Percentiles rank a stretch among this genome's conserved stretches.
Evolutionary conservation across 2,113 vertebrate genomes (phyloP).

Genomic region (Zosterops japonicus): DNA sequence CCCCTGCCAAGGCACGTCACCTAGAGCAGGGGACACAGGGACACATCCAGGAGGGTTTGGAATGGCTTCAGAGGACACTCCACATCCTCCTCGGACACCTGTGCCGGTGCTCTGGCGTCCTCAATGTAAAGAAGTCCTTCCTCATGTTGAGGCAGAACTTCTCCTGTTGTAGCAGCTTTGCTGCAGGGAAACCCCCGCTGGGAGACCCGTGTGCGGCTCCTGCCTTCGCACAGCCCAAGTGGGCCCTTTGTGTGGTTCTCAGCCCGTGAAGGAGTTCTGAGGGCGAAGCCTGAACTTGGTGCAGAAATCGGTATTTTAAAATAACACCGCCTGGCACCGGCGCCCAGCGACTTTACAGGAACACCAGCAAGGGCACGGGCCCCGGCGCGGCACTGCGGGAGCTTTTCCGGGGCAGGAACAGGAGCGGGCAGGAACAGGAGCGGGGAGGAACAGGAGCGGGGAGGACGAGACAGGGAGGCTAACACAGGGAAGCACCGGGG

Average conservation of each 20-base stretch:
- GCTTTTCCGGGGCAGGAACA: too few species aligned
- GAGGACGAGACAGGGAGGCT: not conserved
- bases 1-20: not conserved
- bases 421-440: not conserved
- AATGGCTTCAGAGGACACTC: not conserved
- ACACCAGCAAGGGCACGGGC: accelerated
- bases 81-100: not conserved
- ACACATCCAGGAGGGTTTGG: not conserved
- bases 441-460: not conserved
- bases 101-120: not conserved
- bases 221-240: accelerated
- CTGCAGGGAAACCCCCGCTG: not conserved
- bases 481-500: not conserved
- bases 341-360: not conserved
- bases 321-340: accelerated
- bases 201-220: too few species aligned
- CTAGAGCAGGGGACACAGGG: too few species aligned
- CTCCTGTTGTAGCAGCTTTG: not conserved
- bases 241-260: not conserved
- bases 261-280: not conserved
- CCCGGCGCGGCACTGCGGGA: not conserved
- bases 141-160: not conserved
- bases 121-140: too few species aligned
- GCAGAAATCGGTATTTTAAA: not conserved
- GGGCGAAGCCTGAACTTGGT: accelerated